phyloP scores from a whole-genome alignment of 2,113 vertebrate genomes.

The Lepisosteus osseus region DNA sequence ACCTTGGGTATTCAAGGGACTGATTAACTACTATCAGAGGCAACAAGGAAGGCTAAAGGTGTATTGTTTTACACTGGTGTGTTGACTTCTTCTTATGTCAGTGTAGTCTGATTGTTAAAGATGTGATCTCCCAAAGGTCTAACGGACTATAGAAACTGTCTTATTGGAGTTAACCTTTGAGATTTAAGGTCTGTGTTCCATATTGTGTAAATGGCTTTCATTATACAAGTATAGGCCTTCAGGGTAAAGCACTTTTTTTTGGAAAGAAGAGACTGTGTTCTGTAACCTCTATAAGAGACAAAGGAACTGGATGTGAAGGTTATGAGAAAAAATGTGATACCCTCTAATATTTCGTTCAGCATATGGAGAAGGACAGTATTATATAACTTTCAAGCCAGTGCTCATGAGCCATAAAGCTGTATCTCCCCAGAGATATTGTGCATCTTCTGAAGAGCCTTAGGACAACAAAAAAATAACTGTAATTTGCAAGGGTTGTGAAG shows the following conservation, averaged over 20 bases:
- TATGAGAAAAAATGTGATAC: neutral
- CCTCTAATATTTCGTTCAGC: neutral
- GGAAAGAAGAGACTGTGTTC: neutral
- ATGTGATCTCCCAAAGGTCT: neutral
- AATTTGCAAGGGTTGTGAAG: neutral
- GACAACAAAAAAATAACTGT: neutral
- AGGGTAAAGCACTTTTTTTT: neutral
- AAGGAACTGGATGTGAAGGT: neutral
- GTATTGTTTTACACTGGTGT: conserved; percentile 8
- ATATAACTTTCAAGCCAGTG: neutral
- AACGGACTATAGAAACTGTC: neutral
- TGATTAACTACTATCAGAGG: conserved; percentile 21
- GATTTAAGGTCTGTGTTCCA: neutral
- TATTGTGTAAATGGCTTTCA: neutral
- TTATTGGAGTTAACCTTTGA: neutral
- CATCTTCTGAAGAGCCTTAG: neutral
- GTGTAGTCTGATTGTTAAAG: neutral
- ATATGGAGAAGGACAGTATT: neutral
- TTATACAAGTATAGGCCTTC: neutral
- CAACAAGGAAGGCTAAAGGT: conserved; percentile 16
- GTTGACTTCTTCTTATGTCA: neutral
- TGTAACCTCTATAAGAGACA: neutral
- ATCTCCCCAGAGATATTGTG: neutral
- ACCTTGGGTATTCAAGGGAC: conserved; percentile 18
- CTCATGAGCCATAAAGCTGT: neutral